Base-by-base conservation (phyloP, 2,888 invertebrate genomes). In the Pristionchus mayeri region DNA sequence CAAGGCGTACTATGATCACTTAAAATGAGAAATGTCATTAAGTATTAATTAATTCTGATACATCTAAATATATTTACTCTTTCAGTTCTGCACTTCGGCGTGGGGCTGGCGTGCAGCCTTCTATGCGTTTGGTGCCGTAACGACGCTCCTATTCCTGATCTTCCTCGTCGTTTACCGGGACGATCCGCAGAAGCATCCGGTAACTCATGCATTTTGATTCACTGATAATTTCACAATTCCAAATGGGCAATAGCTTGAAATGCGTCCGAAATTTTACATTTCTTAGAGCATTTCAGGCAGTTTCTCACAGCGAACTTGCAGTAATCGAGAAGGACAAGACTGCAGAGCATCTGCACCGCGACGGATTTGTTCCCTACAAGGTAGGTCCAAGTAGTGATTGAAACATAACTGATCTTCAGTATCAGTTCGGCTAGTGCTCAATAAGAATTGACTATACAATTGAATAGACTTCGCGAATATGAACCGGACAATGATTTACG, bases 91-190 rank as follows among this genome's bases (percentile, higher is more conserved):
- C 86, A 85, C 88, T 4, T 85, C 85, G 21, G 52, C 54, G 16
- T 86, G 86, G 34, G 91, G 91, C 18, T 91, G 91, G 91, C 88
- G 90, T 27, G 90, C 88, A 21, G 90, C 90, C 11, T 91, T 89
- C 88, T 91, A 91, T 84, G 80, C 86, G 13, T 90, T 91, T 71
- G 88, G 84, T 11, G 50, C 67, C n/a, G 75, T 85, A 11, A 87
- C 87, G 2, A 84, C 86, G 18, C 48, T 88, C 37, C 85, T 88
- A 54, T 89, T 90, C 57, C 37, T 85, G 2, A 67, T 86, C 16
- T 90, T 89, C 88, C 54, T 88, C 24, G 71, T 86, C n/a, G 83
- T 89, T 34, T 90, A 90, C 83, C 87, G 84, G 18, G 90, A 90
- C 76, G 88, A 90, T 75, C 90, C 90, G 16, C 86, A 88, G 44